phyloP scores from a whole-genome alignment of 2,888 invertebrate genomes.

The Ramazzottius varieornatus region DNA sequence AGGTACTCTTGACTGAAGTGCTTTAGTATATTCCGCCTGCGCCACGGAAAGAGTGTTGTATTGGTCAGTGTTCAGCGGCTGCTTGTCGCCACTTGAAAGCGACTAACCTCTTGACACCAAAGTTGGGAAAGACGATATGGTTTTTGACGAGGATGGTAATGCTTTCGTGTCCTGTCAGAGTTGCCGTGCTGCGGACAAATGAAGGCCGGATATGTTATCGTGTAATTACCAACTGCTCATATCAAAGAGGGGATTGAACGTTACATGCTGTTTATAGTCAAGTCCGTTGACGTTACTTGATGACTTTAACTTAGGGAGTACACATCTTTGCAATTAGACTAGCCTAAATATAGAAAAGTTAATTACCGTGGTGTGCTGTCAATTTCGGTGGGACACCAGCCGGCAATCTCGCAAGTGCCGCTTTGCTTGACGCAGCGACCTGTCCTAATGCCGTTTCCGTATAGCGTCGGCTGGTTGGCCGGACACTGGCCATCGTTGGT shows the following conservation, averaged over 20 bases:
- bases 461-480: background rate
- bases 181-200: background rate
- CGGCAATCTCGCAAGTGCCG: conserved; percentile 11
- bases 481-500: conserved; percentile 5
- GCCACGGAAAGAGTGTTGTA: too few species aligned
- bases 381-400: conserved; percentile 22
- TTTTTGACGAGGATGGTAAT: conserved; percentile 8
- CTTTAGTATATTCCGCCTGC: conserved; percentile 16
- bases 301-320: too few species aligned
- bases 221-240: background rate
- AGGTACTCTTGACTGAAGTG: conserved; percentile 14
- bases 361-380: conserved; percentile 8
- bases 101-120: conserved; percentile 16
- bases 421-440: conserved; percentile 15
- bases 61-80: too few species aligned
- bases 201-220: background rate
- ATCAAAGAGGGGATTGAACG: background rate
- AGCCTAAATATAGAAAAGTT: too few species aligned
- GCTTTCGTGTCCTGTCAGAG: conserved; percentile 7
- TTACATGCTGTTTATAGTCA: too few species aligned
- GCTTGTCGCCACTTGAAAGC: too few species aligned
- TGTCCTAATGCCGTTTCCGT: conserved; percentile 15
- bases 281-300: too few species aligned
- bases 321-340: too few species aligned
- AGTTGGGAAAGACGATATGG: conserved; percentile 7